phyloP scores from a whole-genome alignment of 2,797 vertebrate species.

The Anguilla anguilla region DNA sequence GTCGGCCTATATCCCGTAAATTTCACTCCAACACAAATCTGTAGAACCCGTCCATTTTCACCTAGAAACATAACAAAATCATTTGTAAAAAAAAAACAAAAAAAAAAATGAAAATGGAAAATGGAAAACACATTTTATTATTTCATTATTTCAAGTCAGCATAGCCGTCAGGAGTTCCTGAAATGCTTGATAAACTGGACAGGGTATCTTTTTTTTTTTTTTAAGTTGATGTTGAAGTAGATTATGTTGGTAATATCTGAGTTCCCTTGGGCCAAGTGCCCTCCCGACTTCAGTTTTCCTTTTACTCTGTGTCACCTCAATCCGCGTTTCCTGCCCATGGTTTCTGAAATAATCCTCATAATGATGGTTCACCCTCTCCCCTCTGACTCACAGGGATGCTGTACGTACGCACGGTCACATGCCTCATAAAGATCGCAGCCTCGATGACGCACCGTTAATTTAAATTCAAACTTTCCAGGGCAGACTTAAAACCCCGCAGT shows the following conservation, averaged over 20 bases:
- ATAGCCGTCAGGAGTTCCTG: background rate
- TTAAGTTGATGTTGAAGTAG: background rate
- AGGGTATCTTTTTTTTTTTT: too few species aligned
- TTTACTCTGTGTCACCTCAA: background rate
- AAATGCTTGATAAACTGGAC: background rate
- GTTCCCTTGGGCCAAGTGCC: background rate
- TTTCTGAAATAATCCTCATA: background rate
- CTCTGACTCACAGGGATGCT: background rate
- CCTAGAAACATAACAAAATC: constrained; percentile 43
- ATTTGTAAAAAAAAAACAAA: background rate
- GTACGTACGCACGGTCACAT: background rate
- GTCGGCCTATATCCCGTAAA: constrained; percentile 35
- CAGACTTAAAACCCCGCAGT: background rate
- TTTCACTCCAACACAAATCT: constrained; percentile 55
- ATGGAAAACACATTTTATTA: background rate
- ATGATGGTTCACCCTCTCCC: background rate
- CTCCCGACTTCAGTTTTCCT: background rate
- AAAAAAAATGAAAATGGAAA: background rate
- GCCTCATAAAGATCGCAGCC: background rate
- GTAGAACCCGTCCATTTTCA: constrained; percentile 56
- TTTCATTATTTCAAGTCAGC: background rate
- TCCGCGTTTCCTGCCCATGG: background rate
- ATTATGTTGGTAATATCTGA: background rate
- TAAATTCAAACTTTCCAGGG: background rate
- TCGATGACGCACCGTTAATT: background rate